Base-by-base conservation (phyloP, 2,888 invertebrate species). In the Eumacrocentrus americanus region DNA sequence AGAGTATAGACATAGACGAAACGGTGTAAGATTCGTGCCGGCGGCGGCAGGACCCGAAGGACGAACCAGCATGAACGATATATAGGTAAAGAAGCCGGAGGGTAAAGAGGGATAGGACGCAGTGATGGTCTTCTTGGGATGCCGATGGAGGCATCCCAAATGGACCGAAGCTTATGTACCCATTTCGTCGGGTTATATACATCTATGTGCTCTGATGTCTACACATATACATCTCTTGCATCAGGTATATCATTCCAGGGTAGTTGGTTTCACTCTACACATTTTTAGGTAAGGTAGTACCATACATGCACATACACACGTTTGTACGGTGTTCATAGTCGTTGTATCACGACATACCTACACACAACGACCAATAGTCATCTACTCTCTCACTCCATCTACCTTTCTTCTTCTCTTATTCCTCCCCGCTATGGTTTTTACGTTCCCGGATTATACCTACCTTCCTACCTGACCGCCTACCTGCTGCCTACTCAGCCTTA, bases 371-470 rank as follows among this genome's bases (percentile, higher is more conserved):
- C 54, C 25, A 44, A 42, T 54, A 54, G 29, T 51, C 37, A 37
- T 51, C 51, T 52, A 38, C 25, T 54, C 12, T 54, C n/a, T 54
- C 18, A 29, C 20, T 50, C 48, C 34, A n/a, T 52, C 42, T 29
- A 25, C 25, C 25, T 34, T 20, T 54, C 50, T 54, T 44, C 29
- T 53, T 14, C 54, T 40, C 29, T 48, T 51, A 44, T 48, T 62
- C 48, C 52, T 47, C 52, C 25, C 35, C n/a, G 44, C 51, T 62
- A 29, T 29, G 9, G 37, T 55, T 62, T 61, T 58, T 54, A 47
- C 57, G 47, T 55, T 58, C 40, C 37, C 37, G 52, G 56, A 56
- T 54, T 60, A 60, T 59, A 59, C 29, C 53, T 23, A 53, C 25
- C 37, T 48, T 52, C 44, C 25, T 46, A 47, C 48, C 53, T 20